phyloP scores from a whole-genome alignment of 2,113 vertebrate species.

The Haemorhous mexicanus region DNA sequence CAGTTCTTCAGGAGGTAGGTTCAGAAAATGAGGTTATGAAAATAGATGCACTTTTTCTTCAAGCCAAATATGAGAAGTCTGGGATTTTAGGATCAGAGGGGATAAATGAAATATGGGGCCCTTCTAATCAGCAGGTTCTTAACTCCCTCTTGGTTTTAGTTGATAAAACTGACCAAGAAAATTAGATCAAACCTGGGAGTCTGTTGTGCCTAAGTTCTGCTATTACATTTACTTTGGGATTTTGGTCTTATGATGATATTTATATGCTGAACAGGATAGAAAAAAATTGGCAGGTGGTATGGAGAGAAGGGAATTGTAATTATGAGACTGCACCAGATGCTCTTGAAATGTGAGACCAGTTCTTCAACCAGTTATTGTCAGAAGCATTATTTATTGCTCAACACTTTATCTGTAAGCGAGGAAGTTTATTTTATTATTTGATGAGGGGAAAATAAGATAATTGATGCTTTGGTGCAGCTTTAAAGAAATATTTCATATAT shows the following conservation, averaged over 20 bases:
- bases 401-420: background rate
- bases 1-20: conserved; percentile 94
- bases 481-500: background rate
- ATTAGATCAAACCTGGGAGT: background rate
- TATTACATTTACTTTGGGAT: background rate
- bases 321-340: background rate
- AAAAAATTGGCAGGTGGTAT: conserved; percentile 7
- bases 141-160: background rate
- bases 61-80: background rate
- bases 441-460: background rate
- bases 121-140: background rate
- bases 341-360: background rate
- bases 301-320: conserved; percentile 12
- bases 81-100: background rate
- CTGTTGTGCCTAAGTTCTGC: background rate
- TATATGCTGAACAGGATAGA: background rate
- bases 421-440: background rate
- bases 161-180: background rate
- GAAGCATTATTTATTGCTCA: background rate
- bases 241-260: background rate
- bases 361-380: background rate
- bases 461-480: background rate
- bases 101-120: background rate
- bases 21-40: background rate
- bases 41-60: background rate